Base-by-base conservation (phyloP, 2,113 vertebrate genomes). In the Sphyrna mokarran region DNA sequence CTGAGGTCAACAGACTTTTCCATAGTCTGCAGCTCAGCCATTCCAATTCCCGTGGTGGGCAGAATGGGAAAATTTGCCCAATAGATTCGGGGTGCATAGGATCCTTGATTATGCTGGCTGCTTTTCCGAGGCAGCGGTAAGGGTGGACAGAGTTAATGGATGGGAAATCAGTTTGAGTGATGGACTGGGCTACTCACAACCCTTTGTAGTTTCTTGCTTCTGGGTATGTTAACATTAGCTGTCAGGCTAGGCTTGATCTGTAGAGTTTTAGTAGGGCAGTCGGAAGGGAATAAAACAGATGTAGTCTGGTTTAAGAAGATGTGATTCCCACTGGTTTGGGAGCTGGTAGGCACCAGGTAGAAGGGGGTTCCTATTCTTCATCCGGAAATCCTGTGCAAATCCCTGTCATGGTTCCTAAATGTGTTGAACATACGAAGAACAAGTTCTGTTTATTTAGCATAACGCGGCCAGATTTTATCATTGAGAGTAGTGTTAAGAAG, bases 371-470 rank as follows among this genome's bases (percentile, higher is more conserved):
- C 61, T 93, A 61, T 66, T 66, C 8, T 91, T 91, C n/a, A 66
- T 93, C 89, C 37, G 89, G 89, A 93, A 93, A 93, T 93, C 89
- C 89, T 93, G 61, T 68, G 1, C 26, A 93, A 37, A n/a, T 18
- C 61, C 7, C n/a, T 3, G 61, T 33, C 89, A 93, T 18, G 63
- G 18, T 93, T 93, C 37, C 33, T 37, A 93, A 93, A 93, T 93
- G 61, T 93, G 89, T 93, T 37, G 61, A 93, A 93, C 89, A 93
- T 93, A 93, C 68, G 89, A 66, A 93, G 89, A 93, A 66, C 89
- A 68, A 66, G 33, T 93, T 93, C 9, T 66, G 33, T 93, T 93
- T 68, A 93, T 66, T 93, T 93, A 93, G 61, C 89, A 37, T 26
- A 58, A 89, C 61, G 66, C 37, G 66, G 66, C 33, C 61, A 66